Conservation (phyloP, 2,113 vertebrate species). For the Jaculus jaculus region DNA sequence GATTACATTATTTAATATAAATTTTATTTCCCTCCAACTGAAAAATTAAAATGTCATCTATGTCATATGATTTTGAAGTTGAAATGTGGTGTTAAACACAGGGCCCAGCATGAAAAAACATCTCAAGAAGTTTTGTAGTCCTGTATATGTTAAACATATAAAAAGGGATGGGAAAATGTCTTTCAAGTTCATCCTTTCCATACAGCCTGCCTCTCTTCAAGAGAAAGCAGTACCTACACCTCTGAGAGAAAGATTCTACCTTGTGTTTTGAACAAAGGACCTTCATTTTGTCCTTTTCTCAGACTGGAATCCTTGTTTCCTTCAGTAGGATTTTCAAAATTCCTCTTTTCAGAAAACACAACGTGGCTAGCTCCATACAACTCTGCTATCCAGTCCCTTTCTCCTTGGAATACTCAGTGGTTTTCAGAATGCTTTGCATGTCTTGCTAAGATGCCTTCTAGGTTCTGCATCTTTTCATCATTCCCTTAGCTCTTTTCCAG, state of each 20-base stretch:
- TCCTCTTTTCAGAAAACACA: background rate
- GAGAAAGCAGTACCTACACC: background rate
- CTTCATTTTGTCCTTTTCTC: background rate
- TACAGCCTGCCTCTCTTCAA: background rate
- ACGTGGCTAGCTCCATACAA: background rate
- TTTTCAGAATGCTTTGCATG: background rate
- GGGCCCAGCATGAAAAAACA: background rate
- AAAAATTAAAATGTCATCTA: background rate
- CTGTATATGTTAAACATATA: background rate
- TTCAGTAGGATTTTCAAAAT: slow-evolving; percentile 31
- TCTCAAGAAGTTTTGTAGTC: background rate
- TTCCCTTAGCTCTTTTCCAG: background rate
- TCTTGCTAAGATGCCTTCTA: background rate
- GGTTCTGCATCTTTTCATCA: background rate
- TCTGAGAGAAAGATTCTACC: background rate
- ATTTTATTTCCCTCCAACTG: slow-evolving; percentile 21
- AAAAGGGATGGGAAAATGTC: background rate
- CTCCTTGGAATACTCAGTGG: background rate
- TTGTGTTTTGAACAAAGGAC: background rate
- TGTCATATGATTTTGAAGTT: background rate
- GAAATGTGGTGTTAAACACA: background rate
- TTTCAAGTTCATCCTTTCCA: background rate
- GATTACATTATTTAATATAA: background rate
- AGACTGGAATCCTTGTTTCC: background rate
- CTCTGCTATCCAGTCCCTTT: background rate